Evolutionary conservation across 1,140 invertebrate species (phyloP).

Genomic region (Drosophila biarmipes): DNA sequence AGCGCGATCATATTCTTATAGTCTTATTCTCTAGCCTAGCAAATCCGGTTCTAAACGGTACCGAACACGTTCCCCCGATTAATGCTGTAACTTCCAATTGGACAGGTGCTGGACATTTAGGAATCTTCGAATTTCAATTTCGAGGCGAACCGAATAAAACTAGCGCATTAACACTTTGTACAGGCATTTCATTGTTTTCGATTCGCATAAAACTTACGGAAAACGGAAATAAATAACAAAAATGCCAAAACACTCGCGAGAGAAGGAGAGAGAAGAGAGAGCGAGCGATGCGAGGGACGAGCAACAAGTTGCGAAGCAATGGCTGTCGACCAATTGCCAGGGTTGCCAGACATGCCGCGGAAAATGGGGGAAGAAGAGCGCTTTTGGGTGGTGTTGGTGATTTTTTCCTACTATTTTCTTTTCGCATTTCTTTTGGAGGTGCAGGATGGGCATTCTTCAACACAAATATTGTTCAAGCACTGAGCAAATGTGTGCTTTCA

Average conservation of each 20-base stretch:
- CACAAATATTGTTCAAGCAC: slow-evolving; percentile 59
- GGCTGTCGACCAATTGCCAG: slow-evolving; percentile 64
- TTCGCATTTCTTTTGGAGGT: slow-evolving; percentile 9
- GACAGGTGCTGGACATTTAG: slow-evolving; percentile 1
- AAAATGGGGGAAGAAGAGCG: slow-evolving; percentile 31
- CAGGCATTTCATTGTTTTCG: slow-evolving; percentile 29
- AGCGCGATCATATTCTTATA: slow-evolving; percentile 42
- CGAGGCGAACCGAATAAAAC: background rate
- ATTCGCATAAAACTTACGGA: slow-evolving; percentile 28
- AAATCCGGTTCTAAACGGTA: slow-evolving; percentile 76
- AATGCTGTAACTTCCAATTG: slow-evolving; percentile 17
- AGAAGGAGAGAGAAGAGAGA: slow-evolving; percentile 45
- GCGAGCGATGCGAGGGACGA: slow-evolving; percentile 47
- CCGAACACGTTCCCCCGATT: slow-evolving; percentile 38
- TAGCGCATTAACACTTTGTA: slow-evolving; percentile 1
- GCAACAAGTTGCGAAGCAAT: slow-evolving; percentile 80
- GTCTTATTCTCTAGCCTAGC: slow-evolving; percentile 19
- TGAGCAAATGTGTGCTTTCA: slow-evolving; percentile 15
- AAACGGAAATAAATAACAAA: slow-evolving; percentile 55
- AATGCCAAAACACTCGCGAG: slow-evolving; percentile 44
- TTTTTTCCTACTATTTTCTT: background rate
- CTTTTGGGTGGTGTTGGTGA: slow-evolving; percentile 42
- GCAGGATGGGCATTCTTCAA: slow-evolving; percentile 30
- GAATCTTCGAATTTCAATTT: slow-evolving; percentile 4
- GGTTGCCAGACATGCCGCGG: slow-evolving; percentile 66